These are phyloP conservation scores for Conus ventricosus DNA, from an alignment of 1,140 invertebrate species.

Conservation along the genomic window DNA sequence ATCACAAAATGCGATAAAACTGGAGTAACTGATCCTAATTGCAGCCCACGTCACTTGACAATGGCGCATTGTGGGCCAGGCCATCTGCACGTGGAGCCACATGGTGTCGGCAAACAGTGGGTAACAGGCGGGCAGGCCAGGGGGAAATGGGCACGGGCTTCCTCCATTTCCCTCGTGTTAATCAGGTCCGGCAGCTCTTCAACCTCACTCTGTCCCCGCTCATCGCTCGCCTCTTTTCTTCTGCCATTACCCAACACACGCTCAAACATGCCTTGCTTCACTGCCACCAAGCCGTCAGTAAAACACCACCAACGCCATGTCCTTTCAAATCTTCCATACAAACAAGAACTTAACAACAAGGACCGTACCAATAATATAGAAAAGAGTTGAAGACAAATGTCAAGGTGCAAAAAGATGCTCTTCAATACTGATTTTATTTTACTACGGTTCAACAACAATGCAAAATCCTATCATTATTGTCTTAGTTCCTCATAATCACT, in stretches of 20 bases:
- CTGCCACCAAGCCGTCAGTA: no score
- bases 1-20: background rate
- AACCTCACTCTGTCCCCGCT: background rate
- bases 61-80: background rate
- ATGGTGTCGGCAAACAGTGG: background rate
- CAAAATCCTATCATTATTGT: no score
- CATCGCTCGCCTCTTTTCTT: constrained; percentile 7
- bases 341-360: no score
- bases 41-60: background rate
- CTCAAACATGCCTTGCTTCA: no score
- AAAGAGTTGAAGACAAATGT: no score
- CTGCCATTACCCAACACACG: background rate
- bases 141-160: background rate
- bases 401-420: no score
- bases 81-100: background rate
- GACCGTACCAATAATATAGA: no score
- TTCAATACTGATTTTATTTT: no score
- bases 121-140: background rate
- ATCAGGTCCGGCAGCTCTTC: background rate
- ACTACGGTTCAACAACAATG: no score
- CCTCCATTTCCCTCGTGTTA: background rate
- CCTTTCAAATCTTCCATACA: no score
- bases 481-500: no score
- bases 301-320: no score
- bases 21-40: background rate